phyloP scores from a whole-genome alignment of 2,888 invertebrate genomes.

The Heliconius charithonia region DNA sequence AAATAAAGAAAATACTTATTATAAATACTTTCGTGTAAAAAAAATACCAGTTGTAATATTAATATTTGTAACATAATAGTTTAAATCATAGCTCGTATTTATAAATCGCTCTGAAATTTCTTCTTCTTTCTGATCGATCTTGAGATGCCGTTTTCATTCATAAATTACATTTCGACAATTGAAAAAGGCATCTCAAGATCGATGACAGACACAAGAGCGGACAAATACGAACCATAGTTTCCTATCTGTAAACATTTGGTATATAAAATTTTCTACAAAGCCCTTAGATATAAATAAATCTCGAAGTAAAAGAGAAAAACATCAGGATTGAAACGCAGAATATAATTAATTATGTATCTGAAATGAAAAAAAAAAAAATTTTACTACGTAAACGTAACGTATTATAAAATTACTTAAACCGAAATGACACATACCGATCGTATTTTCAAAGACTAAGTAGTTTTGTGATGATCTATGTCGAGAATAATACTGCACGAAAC shows the following conservation, averaged over 20 bases:
- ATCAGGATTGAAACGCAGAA: not conserved
- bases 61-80: not conserved
- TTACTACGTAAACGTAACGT: too few relatives aligned
- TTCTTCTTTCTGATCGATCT: too few relatives aligned
- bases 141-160: too few relatives aligned
- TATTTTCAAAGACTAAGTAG: conserved; percentile 19
- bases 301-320: not conserved
- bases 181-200: too few relatives aligned
- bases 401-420: too few relatives aligned
- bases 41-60: not conserved
- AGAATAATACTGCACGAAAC: conserved; percentile 64
- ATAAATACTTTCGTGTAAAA: too few relatives aligned
- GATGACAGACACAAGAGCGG: too few relatives aligned
- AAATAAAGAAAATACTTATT: not conserved
- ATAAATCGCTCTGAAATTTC: too few relatives aligned
- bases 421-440: conserved; percentile 20
- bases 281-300: not conserved
- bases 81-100: not conserved
- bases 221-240: too few relatives aligned
- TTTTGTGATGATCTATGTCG: conserved; percentile 50
- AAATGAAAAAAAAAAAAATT: not conserved
- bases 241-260: too few relatives aligned
- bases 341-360: not conserved
- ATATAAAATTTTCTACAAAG: not conserved
- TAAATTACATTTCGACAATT: too few relatives aligned